phyloP scores from a whole-genome alignment of 1,140 invertebrate species.

The Drosophila murphyi region DNA sequence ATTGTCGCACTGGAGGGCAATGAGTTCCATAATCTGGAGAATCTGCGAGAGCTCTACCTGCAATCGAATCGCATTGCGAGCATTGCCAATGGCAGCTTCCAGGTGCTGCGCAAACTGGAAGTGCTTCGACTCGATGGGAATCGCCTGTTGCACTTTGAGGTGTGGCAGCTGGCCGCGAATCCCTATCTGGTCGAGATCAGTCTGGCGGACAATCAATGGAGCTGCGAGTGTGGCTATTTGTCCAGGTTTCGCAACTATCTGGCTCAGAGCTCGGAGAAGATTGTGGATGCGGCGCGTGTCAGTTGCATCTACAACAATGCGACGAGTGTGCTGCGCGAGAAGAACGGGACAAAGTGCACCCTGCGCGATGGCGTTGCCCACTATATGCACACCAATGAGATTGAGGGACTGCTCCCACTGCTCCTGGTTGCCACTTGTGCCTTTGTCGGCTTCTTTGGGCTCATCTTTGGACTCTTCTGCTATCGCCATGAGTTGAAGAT shows the following conservation, averaged over 20 bases:
- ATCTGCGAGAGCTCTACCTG: conserved; percentile 92
- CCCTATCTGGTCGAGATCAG: conserved; percentile 92
- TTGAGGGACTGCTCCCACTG: conserved; percentile 92
- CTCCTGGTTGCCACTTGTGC: conserved; percentile 90
- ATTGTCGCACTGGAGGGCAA: conserved; percentile 92
- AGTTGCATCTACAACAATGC: conserved; percentile 89
- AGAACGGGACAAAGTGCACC: conserved; percentile 89
- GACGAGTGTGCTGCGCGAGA: conserved; percentile 88
- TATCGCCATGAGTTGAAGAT: conserved; percentile 93
- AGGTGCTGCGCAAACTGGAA: conserved; percentile 91
- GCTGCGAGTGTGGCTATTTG: conserved; percentile 94
- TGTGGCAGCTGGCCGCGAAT: conserved; percentile 91
- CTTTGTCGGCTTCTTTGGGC: conserved; percentile 89
- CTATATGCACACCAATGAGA: conserved; percentile 90
- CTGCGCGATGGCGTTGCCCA: conserved; percentile 88
- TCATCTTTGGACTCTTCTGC: conserved; percentile 91
- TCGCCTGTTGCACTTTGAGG: conserved; percentile 90
- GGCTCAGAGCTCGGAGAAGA: conserved; percentile 89
- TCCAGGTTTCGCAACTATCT: conserved; percentile 92
- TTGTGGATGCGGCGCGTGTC: conserved; percentile 89
- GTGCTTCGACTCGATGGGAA: conserved; percentile 94
- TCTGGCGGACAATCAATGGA: conserved; percentile 94
- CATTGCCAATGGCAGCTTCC: conserved; percentile 94
- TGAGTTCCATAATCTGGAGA: conserved; percentile 93
- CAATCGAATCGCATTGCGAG: conserved; percentile 94